These are phyloP conservation scores for Smittia aterrima DNA, from an alignment of 2,888 invertebrate species.

Conservation along the genomic window DNA sequence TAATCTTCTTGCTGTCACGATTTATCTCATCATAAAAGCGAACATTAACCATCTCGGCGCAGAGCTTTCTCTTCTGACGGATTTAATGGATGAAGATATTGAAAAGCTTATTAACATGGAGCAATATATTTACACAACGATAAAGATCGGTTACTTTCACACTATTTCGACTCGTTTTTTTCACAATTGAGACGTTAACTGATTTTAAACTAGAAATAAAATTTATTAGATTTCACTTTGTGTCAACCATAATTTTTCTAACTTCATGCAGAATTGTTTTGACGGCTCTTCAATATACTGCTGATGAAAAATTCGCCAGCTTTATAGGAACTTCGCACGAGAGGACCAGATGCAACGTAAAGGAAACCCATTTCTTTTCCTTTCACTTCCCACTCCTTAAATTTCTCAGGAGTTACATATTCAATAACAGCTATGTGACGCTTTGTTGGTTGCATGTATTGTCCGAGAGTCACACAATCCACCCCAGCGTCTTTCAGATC, in stretches of 20 bases:
- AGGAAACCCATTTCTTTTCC: constrained; percentile 87
- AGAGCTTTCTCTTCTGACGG: constrained; percentile 53
- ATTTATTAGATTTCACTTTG: not conserved
- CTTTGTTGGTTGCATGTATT: constrained; percentile 99
- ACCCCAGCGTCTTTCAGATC: constrained; percentile 81
- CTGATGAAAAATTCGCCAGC: constrained; percentile 95
- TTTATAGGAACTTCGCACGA: constrained; percentile 94
- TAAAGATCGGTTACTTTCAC: constrained; percentile 46
- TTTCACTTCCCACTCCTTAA: constrained; percentile 76
- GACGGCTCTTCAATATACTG: constrained; percentile 68
- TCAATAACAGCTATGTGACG: constrained; percentile 90
- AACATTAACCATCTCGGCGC: constrained; percentile 53
- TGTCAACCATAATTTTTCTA: not conserved
- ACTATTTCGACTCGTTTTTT: constrained; percentile 21
- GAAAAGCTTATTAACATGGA: constrained; percentile 53
- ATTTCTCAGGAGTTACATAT: constrained; percentile 95
- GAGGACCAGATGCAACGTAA: constrained; percentile 95
- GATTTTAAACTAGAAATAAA: not conserved
- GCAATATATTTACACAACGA: constrained; percentile 53
- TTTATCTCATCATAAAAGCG: constrained; percentile 51
- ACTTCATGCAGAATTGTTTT: constrained; percentile 48
- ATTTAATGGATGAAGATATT: constrained; percentile 51
- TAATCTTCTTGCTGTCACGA: constrained; percentile 52
- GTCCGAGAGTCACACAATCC: constrained; percentile 95
- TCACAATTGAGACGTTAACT: constrained; percentile 17